Evolutionary conservation across 2,113 vertebrate genomes (phyloP).

Genomic region (Pseudorhombus dupliciocellatus): DNA sequence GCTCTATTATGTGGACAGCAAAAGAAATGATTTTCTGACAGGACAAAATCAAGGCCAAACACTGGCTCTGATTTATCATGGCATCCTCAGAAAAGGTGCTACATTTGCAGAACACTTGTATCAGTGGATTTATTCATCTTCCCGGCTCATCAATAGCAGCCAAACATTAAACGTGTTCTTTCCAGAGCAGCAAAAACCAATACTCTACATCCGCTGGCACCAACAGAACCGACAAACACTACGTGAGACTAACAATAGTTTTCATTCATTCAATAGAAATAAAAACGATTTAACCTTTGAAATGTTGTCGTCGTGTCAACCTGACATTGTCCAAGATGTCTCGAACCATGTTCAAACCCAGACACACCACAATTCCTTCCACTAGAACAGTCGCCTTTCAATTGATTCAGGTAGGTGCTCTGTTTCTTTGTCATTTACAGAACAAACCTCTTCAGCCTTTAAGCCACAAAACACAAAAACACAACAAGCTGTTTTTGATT

Average conservation of each 20-base stretch:
- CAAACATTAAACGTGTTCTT: conserved; percentile 21
- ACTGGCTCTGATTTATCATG: conserved; percentile 52
- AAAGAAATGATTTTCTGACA: conserved; percentile 29
- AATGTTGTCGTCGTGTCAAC: too few relatives aligned
- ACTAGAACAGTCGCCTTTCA: too few relatives aligned
- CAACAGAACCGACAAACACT: background rate
- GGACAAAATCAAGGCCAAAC: conserved; percentile 71
- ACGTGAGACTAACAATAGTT: background rate
- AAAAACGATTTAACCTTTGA: too few relatives aligned
- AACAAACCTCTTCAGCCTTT: background rate
- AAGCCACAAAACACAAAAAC: background rate
- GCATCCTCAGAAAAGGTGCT: conserved; percentile 31
- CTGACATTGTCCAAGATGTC: too few relatives aligned
- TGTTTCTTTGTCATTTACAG: conserved; percentile 4
- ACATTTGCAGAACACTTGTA: conserved; percentile 30
- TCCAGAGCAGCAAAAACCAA: background rate
- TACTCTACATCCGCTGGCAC: background rate
- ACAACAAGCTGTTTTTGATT: background rate
- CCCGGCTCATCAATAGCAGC: conserved; percentile 34
- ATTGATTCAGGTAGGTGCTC: background rate
- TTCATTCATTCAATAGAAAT: background rate
- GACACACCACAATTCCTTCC: too few relatives aligned
- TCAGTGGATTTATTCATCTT: conserved; percentile 34
- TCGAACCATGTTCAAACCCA: too few relatives aligned
- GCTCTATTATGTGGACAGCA: conserved; percentile 29